A percentile compares a stretch with the other conserved stretches of the same genome.
Conservation (phyloP, 2,797 vertebrate genomes). For the Perdix hodgsoniae region DNA sequence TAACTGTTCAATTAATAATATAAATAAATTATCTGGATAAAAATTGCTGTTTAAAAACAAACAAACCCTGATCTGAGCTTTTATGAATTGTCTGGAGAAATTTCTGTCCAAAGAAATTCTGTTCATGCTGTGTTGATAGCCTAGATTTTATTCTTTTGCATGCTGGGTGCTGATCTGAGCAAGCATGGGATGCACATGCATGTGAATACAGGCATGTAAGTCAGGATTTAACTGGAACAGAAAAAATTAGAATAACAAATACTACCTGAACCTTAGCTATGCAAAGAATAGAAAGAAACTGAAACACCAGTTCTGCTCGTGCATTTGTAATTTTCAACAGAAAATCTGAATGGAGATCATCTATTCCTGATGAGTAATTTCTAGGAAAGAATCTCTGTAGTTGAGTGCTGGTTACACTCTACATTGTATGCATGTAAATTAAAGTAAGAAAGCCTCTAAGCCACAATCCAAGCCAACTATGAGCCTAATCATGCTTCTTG, state of each 20-base stretch:
- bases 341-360: neutral
- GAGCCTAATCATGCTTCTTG: neutral
- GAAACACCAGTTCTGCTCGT: neutral
- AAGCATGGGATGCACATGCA: neutral
- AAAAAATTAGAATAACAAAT: neutral
- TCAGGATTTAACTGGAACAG: neutral
- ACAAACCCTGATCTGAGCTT: neutral
- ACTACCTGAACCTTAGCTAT: neutral
- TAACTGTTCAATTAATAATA: neutral
- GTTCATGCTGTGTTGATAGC: neutral
- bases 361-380: neutral
- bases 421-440: neutral
- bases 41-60: neutral
- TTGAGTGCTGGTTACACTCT: neutral
- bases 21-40: neutral
- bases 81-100: neutral
- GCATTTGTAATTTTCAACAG: neutral
- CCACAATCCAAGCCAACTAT: neutral
- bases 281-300: neutral
- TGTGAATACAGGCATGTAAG: neutral
- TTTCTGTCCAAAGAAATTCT: neutral
- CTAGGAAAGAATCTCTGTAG: neutral
- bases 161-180: neutral
- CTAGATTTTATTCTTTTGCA: neutral
- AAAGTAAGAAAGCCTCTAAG: neutral